Conservation (phyloP, 2,888 invertebrate genomes). For the Gisinianus flammeolus region DNA sequence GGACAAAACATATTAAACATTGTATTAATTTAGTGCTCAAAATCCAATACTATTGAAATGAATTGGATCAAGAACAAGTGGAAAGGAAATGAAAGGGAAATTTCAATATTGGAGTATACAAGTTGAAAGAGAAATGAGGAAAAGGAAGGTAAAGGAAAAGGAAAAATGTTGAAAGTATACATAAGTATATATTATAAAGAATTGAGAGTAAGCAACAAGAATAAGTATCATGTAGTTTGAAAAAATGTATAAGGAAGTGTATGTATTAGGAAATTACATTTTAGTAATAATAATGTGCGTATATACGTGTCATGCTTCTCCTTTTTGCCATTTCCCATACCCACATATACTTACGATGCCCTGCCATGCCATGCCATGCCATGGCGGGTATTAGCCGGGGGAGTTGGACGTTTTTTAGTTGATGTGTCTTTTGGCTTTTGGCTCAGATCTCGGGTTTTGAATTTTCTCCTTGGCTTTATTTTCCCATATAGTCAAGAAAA, state of each 20-base stretch:
- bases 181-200: background rate
- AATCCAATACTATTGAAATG: too few relatives aligned
- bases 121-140: background rate
- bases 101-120: too few relatives aligned
- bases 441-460: slow-evolving; percentile 12
- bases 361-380: background rate
- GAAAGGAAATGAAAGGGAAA: too few relatives aligned
- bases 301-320: background rate
- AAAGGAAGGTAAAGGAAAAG: background rate
- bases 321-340: background rate
- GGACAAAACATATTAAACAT: too few relatives aligned
- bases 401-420: background rate
- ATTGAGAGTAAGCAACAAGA: background rate
- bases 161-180: background rate
- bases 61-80: too few relatives aligned
- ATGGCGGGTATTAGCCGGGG: background rate
- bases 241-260: background rate
- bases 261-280: too few relatives aligned
- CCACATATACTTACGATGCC: too few relatives aligned
- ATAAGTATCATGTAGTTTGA: background rate
- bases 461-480: slow-evolving; percentile 26
- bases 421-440: background rate
- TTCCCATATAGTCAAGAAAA: slow-evolving; percentile 19
- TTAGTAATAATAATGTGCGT: background rate
- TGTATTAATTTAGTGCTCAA: too few relatives aligned